Evolutionary conservation across 2,797 vertebrate genomes (phyloP).

Genomic region (Cheirogaleus major): DNA sequence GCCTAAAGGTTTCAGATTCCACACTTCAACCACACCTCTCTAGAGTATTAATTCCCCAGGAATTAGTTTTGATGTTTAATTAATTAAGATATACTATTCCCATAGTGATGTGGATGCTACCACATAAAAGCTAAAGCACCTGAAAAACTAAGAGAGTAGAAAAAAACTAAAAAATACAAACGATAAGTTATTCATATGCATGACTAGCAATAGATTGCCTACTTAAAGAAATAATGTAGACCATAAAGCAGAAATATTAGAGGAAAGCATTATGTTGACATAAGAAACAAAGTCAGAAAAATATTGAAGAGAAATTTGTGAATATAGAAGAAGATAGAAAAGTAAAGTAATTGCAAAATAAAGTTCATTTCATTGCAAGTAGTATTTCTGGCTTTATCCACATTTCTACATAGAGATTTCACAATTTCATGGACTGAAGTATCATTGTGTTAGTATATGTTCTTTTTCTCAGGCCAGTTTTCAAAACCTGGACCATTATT

Average conservation of each 20-base stretch:
- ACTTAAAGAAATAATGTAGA: slow-evolving; percentile 1
- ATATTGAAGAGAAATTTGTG: neutral
- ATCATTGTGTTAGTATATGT: neutral
- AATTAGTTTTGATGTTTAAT: slow-evolving; percentile 32
- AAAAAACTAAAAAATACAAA: slow-evolving; percentile 39
- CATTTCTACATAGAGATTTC: neutral
- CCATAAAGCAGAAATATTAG: neutral
- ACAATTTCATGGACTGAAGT: neutral
- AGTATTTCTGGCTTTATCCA: neutral
- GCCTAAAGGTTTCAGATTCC: neutral
- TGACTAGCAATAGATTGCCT: neutral
- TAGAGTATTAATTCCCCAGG: neutral
- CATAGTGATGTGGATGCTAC: neutral
- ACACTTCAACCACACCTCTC: neutral
- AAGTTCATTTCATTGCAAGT: neutral
- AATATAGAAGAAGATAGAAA: neutral
- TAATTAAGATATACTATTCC: slow-evolving; percentile 42
- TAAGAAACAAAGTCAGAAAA: neutral
- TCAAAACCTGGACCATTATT: neutral
- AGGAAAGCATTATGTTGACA: neutral
- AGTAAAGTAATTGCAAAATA: neutral
- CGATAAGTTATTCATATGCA: neutral
- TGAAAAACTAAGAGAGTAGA: neutral
- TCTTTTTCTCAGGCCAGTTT: neutral
- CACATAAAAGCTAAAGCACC: slow-evolving; percentile 10